These are phyloP conservation scores for Montipora capricornis DNA, from an alignment of 64 coral and sea anemone genomes.

Conservation along the genomic window DNA sequence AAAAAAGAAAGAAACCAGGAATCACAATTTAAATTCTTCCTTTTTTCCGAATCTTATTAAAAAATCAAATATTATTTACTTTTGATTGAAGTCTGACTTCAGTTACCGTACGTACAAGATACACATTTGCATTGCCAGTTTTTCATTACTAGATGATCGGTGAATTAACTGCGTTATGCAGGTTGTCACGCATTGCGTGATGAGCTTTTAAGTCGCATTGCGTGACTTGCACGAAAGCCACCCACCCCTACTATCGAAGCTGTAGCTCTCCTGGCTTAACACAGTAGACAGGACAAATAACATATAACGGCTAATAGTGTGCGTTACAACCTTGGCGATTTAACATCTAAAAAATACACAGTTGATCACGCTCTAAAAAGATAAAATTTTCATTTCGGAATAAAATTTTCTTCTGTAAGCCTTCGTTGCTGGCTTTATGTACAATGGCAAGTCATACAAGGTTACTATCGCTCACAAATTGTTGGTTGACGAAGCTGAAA, in stretches of 20 bases:
- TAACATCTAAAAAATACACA: slow-evolving; percentile 58
- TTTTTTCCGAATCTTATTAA: not conserved
- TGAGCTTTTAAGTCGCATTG: not conserved
- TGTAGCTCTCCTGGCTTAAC: not conserved
- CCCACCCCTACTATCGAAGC: not conserved
- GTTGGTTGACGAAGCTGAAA: slow-evolving; percentile 92
- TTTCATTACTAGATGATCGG: not conserved
- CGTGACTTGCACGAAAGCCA: too few species aligned
- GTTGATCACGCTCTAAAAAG: slow-evolving; percentile 56
- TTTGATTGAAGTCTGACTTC: slow-evolving; percentile 48
- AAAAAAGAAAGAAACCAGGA: not conserved
- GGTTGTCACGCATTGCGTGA: not conserved
- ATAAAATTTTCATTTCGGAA: slow-evolving; percentile 41
- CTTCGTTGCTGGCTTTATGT: slow-evolving; percentile 11
- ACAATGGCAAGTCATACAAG: slow-evolving; percentile 40
- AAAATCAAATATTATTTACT: slow-evolving; percentile 42
- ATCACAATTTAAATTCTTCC: slow-evolving; percentile 16
- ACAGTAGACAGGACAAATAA: not conserved
- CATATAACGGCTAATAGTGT: not conserved
- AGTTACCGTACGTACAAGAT: slow-evolving; percentile 19
- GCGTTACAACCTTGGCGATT: slow-evolving; percentile 14
- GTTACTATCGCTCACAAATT: slow-evolving; percentile 74
- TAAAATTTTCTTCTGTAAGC: slow-evolving; percentile 42
- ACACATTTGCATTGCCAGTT: not conserved
- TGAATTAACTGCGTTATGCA: not conserved